Conservation (phyloP, 2,113 vertebrate genomes). For the Hucho hucho region DNA sequence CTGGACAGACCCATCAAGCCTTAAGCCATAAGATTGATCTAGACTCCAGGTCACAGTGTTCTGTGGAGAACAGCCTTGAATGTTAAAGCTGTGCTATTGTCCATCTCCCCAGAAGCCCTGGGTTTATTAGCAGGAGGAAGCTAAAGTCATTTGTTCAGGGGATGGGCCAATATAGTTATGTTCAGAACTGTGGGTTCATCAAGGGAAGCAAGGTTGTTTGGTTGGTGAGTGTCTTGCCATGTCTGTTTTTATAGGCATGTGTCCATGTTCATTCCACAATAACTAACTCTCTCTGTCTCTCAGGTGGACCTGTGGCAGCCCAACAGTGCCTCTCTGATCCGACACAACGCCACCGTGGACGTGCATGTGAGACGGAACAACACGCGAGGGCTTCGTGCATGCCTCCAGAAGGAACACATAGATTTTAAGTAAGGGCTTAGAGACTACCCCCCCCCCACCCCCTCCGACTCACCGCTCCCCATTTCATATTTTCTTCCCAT, state of each 20-base stretch:
- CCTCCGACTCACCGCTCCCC: not conserved
- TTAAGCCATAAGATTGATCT: not conserved
- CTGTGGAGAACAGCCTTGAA: too few species aligned
- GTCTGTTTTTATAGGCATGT: too few species aligned
- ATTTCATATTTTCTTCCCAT: constrained; percentile 55
- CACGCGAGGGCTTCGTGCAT: constrained; percentile 70
- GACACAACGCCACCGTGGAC: constrained; percentile 76
- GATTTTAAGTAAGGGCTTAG: constrained; percentile 81
- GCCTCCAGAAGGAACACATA: constrained; percentile 77
- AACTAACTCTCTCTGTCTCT: constrained; percentile 27
- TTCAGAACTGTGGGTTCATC: too few species aligned
- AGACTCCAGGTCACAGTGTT: too few species aligned
- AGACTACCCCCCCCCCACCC: not conserved
- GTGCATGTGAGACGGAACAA: constrained; percentile 74
- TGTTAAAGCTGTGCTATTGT: too few species aligned
- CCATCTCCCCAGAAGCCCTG: too few species aligned
- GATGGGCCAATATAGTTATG: too few species aligned
- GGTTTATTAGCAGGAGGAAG: too few species aligned
- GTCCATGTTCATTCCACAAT: too few species aligned
- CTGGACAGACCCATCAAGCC: not conserved
- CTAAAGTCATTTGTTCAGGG: too few species aligned
- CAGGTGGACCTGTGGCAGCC: constrained; percentile 97
- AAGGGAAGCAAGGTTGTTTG: too few species aligned
- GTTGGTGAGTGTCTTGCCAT: too few species aligned
- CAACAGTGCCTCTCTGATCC: constrained; percentile 80